These are phyloP conservation scores for Platyrinchus mystaceus DNA, from an alignment of 2,797 vertebrate genomes.

Conservation along the genomic window DNA sequence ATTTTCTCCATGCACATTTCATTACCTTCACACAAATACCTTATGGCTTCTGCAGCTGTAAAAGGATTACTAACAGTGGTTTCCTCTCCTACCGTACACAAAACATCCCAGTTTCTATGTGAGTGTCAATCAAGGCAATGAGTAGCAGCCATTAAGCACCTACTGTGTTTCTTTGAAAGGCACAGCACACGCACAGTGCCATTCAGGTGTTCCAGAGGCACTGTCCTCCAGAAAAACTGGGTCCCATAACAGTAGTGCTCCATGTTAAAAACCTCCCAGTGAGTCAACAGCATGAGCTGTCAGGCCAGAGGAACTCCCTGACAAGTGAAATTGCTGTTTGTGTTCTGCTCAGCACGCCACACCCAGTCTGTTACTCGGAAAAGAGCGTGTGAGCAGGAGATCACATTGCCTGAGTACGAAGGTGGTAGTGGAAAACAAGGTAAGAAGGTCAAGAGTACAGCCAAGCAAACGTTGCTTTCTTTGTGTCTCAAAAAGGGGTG, in stretches of 20 bases:
- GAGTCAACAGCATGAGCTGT: conserved; percentile 28
- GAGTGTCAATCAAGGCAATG: neutral
- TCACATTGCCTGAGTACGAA: conserved; percentile 42
- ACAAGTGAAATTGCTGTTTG: conserved; percentile 63
- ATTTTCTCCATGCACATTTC: neutral
- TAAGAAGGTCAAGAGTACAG: conserved; percentile 49
- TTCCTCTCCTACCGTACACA: neutral
- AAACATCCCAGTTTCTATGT: neutral
- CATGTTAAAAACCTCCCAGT: neutral
- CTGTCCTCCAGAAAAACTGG: neutral
- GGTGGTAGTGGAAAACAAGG: conserved; percentile 34
- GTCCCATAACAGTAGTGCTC: neutral
- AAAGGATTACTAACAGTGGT: neutral
- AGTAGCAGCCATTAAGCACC: fast-evolving
- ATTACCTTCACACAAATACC: neutral
- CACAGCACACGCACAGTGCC: neutral
- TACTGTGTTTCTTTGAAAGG: neutral
- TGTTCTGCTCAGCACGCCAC: neutral
- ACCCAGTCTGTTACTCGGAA: conserved; percentile 16
- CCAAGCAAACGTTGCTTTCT: neutral
- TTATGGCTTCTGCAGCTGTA: neutral
- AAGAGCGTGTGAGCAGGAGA: conserved; percentile 49
- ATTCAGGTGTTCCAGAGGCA: neutral
- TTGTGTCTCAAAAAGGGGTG: neutral
- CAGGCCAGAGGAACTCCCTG: conserved; percentile 3